phyloP scores from a whole-genome alignment of 2,888 invertebrate genomes.

The Meiosimyza decipiens region DNA sequence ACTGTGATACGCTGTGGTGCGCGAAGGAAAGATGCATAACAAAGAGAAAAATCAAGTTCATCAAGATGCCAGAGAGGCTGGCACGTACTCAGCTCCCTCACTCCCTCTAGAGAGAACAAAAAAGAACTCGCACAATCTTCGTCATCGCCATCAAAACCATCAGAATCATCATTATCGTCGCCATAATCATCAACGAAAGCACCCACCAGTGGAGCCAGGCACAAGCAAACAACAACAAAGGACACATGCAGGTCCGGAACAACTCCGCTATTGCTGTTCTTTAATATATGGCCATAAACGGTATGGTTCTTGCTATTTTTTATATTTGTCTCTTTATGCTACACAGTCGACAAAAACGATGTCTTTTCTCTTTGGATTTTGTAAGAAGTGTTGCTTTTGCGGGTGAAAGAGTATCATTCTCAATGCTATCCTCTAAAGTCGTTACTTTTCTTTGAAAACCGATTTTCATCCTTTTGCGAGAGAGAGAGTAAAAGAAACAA shows the following conservation, averaged over 20 bases:
- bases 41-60: conserved; percentile 37
- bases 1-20: conserved; percentile 34
- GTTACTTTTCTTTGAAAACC: too few species aligned
- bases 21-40: conserved; percentile 27
- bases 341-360: background rate
- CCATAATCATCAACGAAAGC: conserved; percentile 65
- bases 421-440: background rate
- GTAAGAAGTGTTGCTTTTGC: background rate
- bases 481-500: conserved; percentile 13
- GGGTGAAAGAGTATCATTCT: background rate
- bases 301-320: conserved; percentile 11
- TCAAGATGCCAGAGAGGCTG: background rate
- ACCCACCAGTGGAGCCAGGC: conserved; percentile 63
- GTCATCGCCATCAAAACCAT: conserved; percentile 65
- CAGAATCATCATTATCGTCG: conserved; percentile 66
- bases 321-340: conserved; percentile 11
- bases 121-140: conserved; percentile 58
- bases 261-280: background rate
- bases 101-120: conserved; percentile 26
- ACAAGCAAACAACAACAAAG: conserved; percentile 38
- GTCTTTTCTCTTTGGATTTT: conserved; percentile 38
- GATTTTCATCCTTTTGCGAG: background rate
- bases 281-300: conserved; percentile 30
- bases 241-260: conserved; percentile 29
- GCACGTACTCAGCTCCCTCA: conserved; percentile 5